Percentiles rank a stretch among this genome's conserved stretches.
Conservation (phyloP, 2,113 vertebrate species). For the Sinocyclocheilus grahami region DNA sequence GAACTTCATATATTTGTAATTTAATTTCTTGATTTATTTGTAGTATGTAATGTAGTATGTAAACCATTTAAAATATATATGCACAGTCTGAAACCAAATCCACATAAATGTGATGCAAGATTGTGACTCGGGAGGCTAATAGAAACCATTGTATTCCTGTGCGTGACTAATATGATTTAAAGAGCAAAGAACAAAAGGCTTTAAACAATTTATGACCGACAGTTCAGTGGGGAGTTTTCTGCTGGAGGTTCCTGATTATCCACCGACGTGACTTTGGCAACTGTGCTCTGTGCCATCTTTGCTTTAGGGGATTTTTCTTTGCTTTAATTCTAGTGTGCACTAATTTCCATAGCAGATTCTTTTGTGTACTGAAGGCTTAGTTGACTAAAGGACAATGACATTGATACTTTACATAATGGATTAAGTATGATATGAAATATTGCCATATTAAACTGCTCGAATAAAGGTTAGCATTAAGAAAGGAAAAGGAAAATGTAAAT, state of each 20-base stretch:
- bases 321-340: constrained; percentile 15
- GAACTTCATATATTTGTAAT: too few species aligned
- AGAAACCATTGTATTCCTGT: neutral
- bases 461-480: neutral
- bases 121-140: neutral
- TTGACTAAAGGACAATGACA: neutral
- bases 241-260: constrained; percentile 2
- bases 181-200: neutral
- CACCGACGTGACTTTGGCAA: constrained; percentile 11
- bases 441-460: neutral
- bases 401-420: neutral
- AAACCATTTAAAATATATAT: neutral
- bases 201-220: neutral
- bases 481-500: neutral
- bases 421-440: neutral
- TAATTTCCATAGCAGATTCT: neutral
- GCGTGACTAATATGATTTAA: neutral
- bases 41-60: too few species aligned
- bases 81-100: neutral
- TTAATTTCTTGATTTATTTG: too few species aligned
- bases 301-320: constrained; percentile 55
- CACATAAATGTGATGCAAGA: neutral
- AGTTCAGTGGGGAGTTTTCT: neutral
- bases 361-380: neutral
- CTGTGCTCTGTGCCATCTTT: constrained; percentile 6